Conservation (phyloP, 1,140 invertebrate species). For the Mactra quadrangularis region DNA sequence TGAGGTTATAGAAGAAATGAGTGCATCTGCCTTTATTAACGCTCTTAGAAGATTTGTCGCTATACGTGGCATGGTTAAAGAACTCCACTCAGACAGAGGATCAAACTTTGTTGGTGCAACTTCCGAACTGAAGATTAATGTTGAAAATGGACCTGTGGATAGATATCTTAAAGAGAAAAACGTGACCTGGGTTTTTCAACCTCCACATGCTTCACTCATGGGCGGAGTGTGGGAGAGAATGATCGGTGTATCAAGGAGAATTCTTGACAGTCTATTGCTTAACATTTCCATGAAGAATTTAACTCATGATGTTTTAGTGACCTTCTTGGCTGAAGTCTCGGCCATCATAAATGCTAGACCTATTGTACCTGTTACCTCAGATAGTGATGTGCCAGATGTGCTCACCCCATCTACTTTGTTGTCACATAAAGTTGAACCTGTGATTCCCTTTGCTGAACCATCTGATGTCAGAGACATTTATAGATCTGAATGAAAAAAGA, state of each 20-base stretch:
- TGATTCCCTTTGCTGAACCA: neutral
- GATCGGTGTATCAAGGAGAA: neutral
- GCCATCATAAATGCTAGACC: constrained; percentile 64
- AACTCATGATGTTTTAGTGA: constrained; percentile 65
- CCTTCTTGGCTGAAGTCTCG: constrained; percentile 58
- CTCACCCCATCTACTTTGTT: constrained; percentile 3
- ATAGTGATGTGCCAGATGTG: constrained; percentile 35
- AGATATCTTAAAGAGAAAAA: too few relatives aligned
- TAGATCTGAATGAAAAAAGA: constrained; percentile 14
- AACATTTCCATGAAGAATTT: neutral
- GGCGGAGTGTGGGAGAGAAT: neutral
- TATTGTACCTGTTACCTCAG: constrained; percentile 51
- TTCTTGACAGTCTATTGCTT: neutral
- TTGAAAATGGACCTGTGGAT: too few relatives aligned
- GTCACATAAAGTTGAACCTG: neutral
- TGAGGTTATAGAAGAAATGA: constrained; percentile 68
- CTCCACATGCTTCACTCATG: too few relatives aligned
- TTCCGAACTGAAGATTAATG: constrained; percentile 2
- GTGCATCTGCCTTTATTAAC: constrained; percentile 68
- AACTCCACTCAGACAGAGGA: constrained; percentile 66
- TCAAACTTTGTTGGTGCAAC: constrained; percentile 70
- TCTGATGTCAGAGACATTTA: neutral
- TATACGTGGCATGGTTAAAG: constrained; percentile 56
- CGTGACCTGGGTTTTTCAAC: too few relatives aligned
- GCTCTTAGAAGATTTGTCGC: constrained; percentile 65